phyloP scores from a whole-genome alignment of 2,113 vertebrate genomes.

The Xiphias gladius region DNA sequence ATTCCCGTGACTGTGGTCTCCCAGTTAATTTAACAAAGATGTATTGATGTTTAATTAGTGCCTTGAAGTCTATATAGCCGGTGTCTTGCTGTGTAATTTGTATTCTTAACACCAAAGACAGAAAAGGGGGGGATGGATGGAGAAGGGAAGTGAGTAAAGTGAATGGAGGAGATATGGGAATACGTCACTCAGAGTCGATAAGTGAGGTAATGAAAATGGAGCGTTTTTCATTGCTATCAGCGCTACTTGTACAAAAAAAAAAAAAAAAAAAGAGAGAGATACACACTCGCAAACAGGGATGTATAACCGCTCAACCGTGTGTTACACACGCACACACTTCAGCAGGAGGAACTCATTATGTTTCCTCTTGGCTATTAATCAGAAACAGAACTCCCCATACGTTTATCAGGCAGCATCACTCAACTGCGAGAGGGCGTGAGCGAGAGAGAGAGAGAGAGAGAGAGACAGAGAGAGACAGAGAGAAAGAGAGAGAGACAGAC shows the following conservation, averaged over 20 bases:
- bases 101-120: background rate
- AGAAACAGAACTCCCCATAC: background rate
- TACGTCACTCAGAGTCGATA: slow-evolving; percentile 22
- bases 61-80: background rate
- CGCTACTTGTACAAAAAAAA: too few relatives aligned
- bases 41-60: slow-evolving; percentile 28
- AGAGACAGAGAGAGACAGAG: background rate
- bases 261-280: background rate
- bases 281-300: background rate
- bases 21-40: slow-evolving; percentile 2
- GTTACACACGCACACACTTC: background rate
- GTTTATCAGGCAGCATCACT: slow-evolving; percentile 23
- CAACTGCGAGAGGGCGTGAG: background rate
- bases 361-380: slow-evolving; percentile 43
- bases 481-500: background rate
- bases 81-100: slow-evolving; percentile 19
- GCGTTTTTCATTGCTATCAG: slow-evolving; percentile 2
- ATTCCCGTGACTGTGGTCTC: background rate
- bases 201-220: slow-evolving; percentile 42
- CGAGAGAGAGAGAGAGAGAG: background rate
- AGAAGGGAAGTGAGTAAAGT: background rate
- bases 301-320: background rate
- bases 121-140: background rate
- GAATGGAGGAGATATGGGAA: background rate
- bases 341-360: slow-evolving; percentile 55